Evolutionary conservation across 2,113 vertebrate genomes (phyloP).

Genomic region (Periophthalmus modestus): DNA sequence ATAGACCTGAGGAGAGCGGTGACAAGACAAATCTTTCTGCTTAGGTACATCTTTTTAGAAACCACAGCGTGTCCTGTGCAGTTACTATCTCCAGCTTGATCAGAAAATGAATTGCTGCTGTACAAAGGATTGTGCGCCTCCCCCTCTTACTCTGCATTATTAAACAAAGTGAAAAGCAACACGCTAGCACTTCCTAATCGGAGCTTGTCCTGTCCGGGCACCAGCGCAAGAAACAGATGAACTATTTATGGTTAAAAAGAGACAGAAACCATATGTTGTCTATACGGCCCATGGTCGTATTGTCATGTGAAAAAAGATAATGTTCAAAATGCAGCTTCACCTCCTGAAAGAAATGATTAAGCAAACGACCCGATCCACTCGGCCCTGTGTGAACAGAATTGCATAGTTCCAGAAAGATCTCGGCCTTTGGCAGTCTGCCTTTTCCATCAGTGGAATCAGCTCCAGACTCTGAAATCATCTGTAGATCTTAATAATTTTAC

Average conservation of each 20-base stretch:
- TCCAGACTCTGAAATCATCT: too few species aligned
- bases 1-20: constrained; percentile 29
- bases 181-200: constrained; percentile 4
- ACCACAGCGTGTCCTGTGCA: constrained; percentile 27
- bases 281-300: not conserved
- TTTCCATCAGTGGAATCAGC: too few species aligned
- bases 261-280: not conserved
- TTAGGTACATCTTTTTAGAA: constrained; percentile 41
- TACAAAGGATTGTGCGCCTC: constrained; percentile 26
- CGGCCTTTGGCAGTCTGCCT: too few species aligned
- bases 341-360: too few species aligned
- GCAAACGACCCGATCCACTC: too few species aligned
- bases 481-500: too few species aligned
- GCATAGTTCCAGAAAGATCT: too few species aligned
- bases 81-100: constrained; percentile 39
- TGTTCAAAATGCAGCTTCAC: not conserved
- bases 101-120: constrained; percentile 47
- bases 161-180: constrained; percentile 20
- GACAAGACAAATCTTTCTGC: constrained; percentile 58
- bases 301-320: not conserved
- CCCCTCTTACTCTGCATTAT: constrained; percentile 20
- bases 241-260: not conserved
- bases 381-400: too few species aligned
- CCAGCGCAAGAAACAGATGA: not conserved
- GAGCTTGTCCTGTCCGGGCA: constrained; percentile 3